Evolutionary conservation across 2,113 vertebrate species (phyloP).

Genomic region (Nibea coibor): DNA sequence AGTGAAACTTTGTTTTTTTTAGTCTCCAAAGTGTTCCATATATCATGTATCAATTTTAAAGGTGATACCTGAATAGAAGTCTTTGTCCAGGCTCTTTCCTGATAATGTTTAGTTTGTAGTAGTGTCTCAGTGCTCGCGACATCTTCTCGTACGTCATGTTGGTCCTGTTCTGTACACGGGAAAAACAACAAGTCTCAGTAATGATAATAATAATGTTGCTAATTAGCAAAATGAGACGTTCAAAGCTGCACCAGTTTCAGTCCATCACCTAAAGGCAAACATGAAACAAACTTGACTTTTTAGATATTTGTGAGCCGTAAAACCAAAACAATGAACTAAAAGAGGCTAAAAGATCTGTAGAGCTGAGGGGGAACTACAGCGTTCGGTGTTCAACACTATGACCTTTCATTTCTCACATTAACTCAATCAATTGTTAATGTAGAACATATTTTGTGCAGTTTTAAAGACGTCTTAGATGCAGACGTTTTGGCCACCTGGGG

Average conservation of each 20-base stretch:
- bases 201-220: not conserved
- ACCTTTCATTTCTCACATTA: too few relatives aligned
- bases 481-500: not conserved
- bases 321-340: not conserved
- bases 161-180: conserved; percentile 91
- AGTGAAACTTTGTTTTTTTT: not conserved
- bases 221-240: not conserved
- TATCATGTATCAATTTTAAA: rapidly evolving
- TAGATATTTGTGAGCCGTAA: not conserved
- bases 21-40: not conserved
- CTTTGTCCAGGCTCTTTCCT: conserved; percentile 98
- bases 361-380: not conserved
- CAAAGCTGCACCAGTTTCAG: not conserved
- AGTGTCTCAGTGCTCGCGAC: conserved; percentile 99
- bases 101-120: conserved; percentile 99
- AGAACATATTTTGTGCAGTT: too few relatives aligned
- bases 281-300: too few relatives aligned
- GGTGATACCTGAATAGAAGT: conserved; percentile 86
- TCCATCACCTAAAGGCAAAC: too few relatives aligned
- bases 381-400: too few relatives aligned
- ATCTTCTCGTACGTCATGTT: conserved; percentile 99
- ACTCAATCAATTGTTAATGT: too few relatives aligned
- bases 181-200: not conserved
- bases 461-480: too few relatives aligned
- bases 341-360: not conserved